Percentiles rank a stretch among this genome's conserved stretches.
Conservation (phyloP, 2,113 vertebrate genomes). For the Trematomus loennbergii region DNA sequence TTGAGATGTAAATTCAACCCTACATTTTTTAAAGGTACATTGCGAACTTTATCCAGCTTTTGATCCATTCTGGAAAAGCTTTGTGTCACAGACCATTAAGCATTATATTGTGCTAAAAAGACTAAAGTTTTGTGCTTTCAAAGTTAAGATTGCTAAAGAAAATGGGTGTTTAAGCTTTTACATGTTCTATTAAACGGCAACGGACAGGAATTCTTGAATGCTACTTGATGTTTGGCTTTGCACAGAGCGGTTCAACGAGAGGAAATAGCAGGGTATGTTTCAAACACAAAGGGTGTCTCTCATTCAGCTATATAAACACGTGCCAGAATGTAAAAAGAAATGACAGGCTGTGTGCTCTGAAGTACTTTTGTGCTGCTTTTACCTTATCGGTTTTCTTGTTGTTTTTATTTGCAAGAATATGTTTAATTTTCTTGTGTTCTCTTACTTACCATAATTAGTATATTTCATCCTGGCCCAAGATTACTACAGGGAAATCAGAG, state of each 20-base stretch:
- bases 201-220: conserved; percentile 48
- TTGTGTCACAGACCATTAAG: conserved; percentile 21
- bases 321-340: conserved; percentile 81
- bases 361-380: conserved; percentile 77
- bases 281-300: conserved; percentile 54
- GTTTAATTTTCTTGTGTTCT: conserved; percentile 64
- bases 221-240: conserved; percentile 66
- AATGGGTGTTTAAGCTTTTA: conserved; percentile 10
- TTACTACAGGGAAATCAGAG: conserved; percentile 75
- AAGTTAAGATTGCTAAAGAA: conserved; percentile 21
- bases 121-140: conserved; percentile 8
- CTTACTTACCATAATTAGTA: conserved; percentile 53
- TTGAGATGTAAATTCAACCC: conserved; percentile 6
- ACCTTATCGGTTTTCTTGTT: conserved; percentile 64
- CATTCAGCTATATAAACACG: conserved; percentile 62
- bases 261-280: conserved; percentile 53
- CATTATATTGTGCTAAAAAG: conserved; percentile 14
- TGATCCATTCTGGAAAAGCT: not conserved
- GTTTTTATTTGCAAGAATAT: conserved; percentile 57
- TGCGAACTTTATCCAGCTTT: conserved; percentile 26
- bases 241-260: conserved; percentile 53
- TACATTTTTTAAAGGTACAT: conserved; percentile 13
- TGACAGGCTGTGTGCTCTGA: conserved; percentile 70
- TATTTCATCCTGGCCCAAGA: conserved; percentile 70
- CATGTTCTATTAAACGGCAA: conserved; percentile 14